These are phyloP conservation scores for Drosophila paracracens DNA, from an alignment of 2,888 invertebrate species.

Conservation along the genomic window DNA sequence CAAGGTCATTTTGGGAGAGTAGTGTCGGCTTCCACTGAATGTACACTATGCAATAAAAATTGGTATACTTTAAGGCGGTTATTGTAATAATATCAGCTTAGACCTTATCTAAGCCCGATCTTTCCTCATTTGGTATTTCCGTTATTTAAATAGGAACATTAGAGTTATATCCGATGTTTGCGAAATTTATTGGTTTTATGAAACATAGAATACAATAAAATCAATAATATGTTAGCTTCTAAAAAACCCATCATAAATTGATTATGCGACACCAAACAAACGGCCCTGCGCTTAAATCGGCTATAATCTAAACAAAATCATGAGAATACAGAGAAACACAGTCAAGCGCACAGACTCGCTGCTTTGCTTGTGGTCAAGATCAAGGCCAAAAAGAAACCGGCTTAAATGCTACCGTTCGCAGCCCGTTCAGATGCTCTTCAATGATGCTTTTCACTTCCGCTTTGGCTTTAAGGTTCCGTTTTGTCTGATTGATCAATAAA, in stretches of 20 bases:
- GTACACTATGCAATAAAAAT: constrained; percentile 1
- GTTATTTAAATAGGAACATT: not conserved
- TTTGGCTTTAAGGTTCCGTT: constrained; percentile 62
- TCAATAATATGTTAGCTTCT: not conserved
- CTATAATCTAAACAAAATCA: constrained; percentile 16
- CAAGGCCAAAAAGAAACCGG: constrained; percentile 71
- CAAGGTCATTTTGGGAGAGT: constrained; percentile 6
- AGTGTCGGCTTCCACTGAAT: not conserved
- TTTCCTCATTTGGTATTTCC: not conserved
- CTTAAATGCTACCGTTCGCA: constrained; percentile 63
- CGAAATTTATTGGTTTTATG: not conserved
- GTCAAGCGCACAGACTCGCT: constrained; percentile 1
- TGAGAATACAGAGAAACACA: constrained; percentile 9
- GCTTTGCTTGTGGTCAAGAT: constrained; percentile 77
- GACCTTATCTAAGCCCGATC: not conserved
- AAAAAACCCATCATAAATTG: constrained; percentile 23
- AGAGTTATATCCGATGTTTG: not conserved
- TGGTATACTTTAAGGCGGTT: constrained; percentile 52
- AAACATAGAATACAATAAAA: not conserved
- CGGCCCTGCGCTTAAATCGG: constrained; percentile 52
- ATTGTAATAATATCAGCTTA: constrained; percentile 3
- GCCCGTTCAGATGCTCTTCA: constrained; percentile 53
- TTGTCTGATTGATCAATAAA: constrained; percentile 74
- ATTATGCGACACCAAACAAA: constrained; percentile 21
- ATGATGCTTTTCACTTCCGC: constrained; percentile 62